A percentile compares a stretch with the other conserved stretches of the same genome.
Evolutionary conservation across 2,888 invertebrate species (phyloP).

Genomic region (Drosophila nr. medialis): DNA sequence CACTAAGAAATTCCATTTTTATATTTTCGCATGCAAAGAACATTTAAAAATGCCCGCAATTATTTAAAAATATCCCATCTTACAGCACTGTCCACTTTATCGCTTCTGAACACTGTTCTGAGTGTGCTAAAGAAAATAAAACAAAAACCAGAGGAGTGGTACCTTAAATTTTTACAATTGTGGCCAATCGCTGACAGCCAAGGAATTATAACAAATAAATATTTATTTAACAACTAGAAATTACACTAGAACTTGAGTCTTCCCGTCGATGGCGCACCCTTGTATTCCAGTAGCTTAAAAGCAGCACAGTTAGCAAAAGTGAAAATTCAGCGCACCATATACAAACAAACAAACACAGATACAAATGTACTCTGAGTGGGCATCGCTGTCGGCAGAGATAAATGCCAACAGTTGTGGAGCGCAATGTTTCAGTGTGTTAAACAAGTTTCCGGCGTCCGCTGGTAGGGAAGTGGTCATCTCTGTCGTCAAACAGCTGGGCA

Average conservation of each 20-base stretch:
- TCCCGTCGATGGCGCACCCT: neutral
- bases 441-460: slow-evolving; percentile 87
- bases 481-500: slow-evolving; percentile 87
- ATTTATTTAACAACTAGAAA: neutral
- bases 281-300: neutral
- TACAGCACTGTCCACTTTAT: slow-evolving; percentile 28
- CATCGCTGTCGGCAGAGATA: slow-evolving; percentile 85
- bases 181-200: neutral
- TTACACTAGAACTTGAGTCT: neutral
- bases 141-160: slow-evolving; percentile 11
- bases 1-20: neutral
- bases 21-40: neutral
- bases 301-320: slow-evolving; percentile 22
- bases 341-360: neutral
- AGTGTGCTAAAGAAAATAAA: slow-evolving; percentile 18
- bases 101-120: slow-evolving; percentile 30
- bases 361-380: slow-evolving; percentile 87
- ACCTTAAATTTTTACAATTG: neutral
- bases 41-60: neutral
- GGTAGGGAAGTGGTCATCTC: slow-evolving; percentile 87
- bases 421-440: slow-evolving; percentile 86
- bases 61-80: neutral
- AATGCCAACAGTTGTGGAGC: slow-evolving; percentile 85
- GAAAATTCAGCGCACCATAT: slow-evolving; percentile 21
- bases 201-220: slow-evolving; percentile 1